Evolutionary conservation across 2,797 vertebrate genomes (phyloP).

Genomic region (Cryptoprocta ferox): DNA sequence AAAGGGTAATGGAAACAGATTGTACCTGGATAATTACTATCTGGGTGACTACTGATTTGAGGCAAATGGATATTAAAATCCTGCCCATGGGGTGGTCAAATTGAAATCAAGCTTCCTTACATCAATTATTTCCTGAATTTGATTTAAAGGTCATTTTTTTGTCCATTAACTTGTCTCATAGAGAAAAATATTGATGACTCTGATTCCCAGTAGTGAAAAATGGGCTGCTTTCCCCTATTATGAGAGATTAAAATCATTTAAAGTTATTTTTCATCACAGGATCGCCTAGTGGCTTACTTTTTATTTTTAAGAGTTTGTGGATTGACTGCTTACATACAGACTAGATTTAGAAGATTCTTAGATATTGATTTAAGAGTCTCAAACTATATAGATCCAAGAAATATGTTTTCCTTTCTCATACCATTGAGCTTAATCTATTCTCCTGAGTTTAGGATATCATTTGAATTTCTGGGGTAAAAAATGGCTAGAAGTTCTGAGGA

Average conservation of each 20-base stretch:
- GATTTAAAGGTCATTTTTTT: conserved; percentile 47
- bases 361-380: conserved; percentile 71
- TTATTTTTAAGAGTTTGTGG: conserved; percentile 57
- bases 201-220: conserved; percentile 61
- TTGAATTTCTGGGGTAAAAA: conserved; percentile 60
- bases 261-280: conserved; percentile 65
- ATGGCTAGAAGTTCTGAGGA: background rate
- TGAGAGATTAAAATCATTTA: conserved; percentile 62
- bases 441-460: conserved; percentile 39
- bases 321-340: conserved; percentile 69
- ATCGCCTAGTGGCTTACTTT: conserved; percentile 1
- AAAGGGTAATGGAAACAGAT: conserved; percentile 12
- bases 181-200: conserved; percentile 4
- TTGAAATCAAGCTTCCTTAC: conserved; percentile 53
- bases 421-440: conserved; percentile 60
- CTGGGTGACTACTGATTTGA: conserved; percentile 46
- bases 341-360: conserved; percentile 70
- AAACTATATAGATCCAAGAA: conserved; percentile 67
- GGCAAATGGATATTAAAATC: conserved; percentile 61
- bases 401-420: conserved; percentile 67
- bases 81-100: background rate
- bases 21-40: conserved; percentile 19
- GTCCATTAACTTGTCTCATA: conserved; percentile 43
- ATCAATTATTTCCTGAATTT: conserved; percentile 64
- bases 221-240: conserved; percentile 9